Evolutionary conservation across 2,797 vertebrate species (phyloP), one percentile per base, ranked within the genome.

Genomic region (Sebastes ruberrimus): DNA sequence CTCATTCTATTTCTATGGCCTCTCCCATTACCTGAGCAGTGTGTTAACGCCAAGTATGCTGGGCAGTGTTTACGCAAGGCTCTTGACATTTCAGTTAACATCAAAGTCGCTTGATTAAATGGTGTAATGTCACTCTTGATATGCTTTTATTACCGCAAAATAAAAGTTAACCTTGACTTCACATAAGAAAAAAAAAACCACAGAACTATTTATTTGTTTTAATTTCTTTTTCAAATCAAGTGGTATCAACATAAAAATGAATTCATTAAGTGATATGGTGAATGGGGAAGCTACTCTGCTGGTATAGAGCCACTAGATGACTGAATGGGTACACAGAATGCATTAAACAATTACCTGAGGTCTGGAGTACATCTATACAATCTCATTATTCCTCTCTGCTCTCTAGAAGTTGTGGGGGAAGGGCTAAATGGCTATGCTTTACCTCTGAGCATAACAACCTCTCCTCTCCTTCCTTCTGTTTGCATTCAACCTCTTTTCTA

Each of bases 261-360:
- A 52, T 52, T 52, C 49, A 38, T 64, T 11, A 57, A 57, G 9
- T 35, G 18, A 63, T 10, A 27, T 13, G 10, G 9, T 46, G 7
- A 69, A 35, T 10, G 5, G 22, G 59, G 38, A 68, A 63, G 2
- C 10, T 2, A 23, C 28, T 75, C 23, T 28, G 14, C 57, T 76
- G 57, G 30, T 52, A 7, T 52, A 67, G 27, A 81, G 35, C 25
- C 76, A 63, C 56, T 67, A 16, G 16, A 70, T 63, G 46, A 77
- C 42, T 80, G 66, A 76, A 67, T 10, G 20, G 56, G 23, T 68
- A 11, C 64, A 73, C 60, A 68, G 64, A 76, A 82, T 67, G 59
- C 61, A 89, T 90, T 85, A 83, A 88, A 77, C 71, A 91, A 90
- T 92, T 86, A 84, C 74, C 75, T 81, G 64, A 76, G 81, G 72